Evolutionary conservation across 2,113 vertebrate genomes (phyloP).

Genomic region (Tupaia tana): DNA sequence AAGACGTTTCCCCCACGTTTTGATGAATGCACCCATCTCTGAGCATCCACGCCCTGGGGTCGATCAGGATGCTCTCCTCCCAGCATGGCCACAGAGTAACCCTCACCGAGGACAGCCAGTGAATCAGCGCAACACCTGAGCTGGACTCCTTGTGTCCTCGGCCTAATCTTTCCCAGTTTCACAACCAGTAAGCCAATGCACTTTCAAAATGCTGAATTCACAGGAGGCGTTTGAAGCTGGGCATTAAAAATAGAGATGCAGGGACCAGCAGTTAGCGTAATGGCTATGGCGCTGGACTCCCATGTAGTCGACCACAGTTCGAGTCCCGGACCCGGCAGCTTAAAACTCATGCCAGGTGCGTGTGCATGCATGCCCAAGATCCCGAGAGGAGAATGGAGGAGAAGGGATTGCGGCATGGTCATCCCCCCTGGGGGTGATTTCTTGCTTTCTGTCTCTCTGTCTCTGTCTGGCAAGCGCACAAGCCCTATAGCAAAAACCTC

Average conservation of each 20-base stretch:
- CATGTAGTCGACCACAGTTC: too few species aligned
- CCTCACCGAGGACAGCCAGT: accelerated
- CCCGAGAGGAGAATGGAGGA: too few species aligned
- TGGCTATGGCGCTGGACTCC: too few species aligned
- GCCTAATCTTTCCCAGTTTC: slow-evolving; percentile 10
- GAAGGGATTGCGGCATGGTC: too few species aligned
- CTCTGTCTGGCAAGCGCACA: too few species aligned
- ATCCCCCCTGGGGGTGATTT: too few species aligned
- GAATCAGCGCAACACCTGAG: not conserved
- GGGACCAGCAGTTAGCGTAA: too few species aligned
- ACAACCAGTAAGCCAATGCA: not conserved
- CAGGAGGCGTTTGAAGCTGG: slow-evolving; percentile 16
- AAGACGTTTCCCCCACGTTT: not conserved
- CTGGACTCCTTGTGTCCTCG: not conserved
- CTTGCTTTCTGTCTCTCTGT: too few species aligned
- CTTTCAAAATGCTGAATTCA: slow-evolving; percentile 30
- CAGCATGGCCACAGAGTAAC: not conserved
- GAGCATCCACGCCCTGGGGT: not conserved
- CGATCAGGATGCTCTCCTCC: not conserved
- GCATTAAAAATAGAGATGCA: not conserved
- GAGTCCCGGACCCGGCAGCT: too few species aligned
- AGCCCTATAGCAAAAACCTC: too few species aligned
- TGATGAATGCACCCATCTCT: not conserved
- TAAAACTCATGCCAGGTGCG: too few species aligned
- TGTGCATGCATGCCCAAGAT: too few species aligned